A percentile compares a stretch with the other conserved stretches of the same genome.
Conservation (phyloP, 2,888 invertebrate species). For the Tinea pellionella region DNA sequence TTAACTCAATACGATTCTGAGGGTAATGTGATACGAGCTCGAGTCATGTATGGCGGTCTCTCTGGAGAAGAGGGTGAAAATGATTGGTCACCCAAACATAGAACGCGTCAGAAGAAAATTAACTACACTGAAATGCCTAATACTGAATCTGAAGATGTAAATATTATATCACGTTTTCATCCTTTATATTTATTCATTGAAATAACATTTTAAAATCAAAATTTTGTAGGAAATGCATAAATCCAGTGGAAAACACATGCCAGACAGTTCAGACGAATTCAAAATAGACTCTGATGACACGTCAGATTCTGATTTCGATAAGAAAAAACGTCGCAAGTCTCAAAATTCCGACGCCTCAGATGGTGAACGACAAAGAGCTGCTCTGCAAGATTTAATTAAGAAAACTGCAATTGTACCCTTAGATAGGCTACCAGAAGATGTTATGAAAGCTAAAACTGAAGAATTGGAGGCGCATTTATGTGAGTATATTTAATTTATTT, state of each 20-base stretch:
- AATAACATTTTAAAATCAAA: neutral
- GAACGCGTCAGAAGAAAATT: constrained; percentile 79
- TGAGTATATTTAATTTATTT: constrained; percentile 21
- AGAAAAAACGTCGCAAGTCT: constrained; percentile 45
- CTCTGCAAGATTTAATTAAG: constrained; percentile 38
- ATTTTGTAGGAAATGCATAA: constrained; percentile 60
- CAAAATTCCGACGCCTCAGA: constrained; percentile 30
- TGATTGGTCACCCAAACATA: constrained; percentile 72
- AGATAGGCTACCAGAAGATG: constrained; percentile 49
- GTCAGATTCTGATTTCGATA: constrained; percentile 35
- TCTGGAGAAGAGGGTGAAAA: constrained; percentile 58
- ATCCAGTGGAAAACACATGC: constrained; percentile 65
- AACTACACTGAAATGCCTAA: constrained; percentile 82
- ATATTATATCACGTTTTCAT: neutral
- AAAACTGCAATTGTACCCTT: constrained; percentile 56
- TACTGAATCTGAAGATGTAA: constrained; percentile 79
- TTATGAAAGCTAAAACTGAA: constrained; percentile 46
- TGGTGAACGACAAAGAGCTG: constrained; percentile 26
- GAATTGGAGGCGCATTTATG: constrained; percentile 43
- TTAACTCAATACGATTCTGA: constrained; percentile 50
- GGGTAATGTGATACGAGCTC: constrained; percentile 45
- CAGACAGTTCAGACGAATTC: constrained; percentile 64
- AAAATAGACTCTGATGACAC: constrained; percentile 41
- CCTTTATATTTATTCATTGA: neutral
- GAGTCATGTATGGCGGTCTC: constrained; percentile 70